Evolutionary conservation across 2,113 vertebrate species (phyloP), one percentile per base, ranked within the genome.

Genomic region (Amblyopsis rosae): DNA sequence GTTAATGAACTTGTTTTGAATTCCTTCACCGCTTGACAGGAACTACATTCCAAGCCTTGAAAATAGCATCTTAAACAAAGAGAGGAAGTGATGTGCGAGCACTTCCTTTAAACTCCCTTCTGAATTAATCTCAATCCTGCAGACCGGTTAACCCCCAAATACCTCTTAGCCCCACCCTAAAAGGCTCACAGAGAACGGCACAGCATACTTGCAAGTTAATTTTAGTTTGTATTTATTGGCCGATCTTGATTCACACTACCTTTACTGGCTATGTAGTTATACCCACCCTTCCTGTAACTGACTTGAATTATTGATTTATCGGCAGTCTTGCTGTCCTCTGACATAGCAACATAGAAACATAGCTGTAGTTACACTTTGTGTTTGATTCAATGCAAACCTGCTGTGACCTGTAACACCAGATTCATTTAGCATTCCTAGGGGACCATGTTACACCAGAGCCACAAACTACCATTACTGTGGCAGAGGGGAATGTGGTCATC

Each of bases 1-100:
- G 81, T 90, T 90, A 89, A 90, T 90, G 83, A 83, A 87, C 81
- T 92, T 93, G 90, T 92, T 93, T 91, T 90, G 90, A 91, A 91
- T 91, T 90, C 87, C 82, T 91, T 87, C 81, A 81, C 85, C 85
- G 79, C 82, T 80, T 49, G 77, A 87, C 88, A 89, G 90, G 90
- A 93, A 87, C 88, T 75, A 60, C 87, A 92, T 90, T 89, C 89
- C 87, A n/a, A 77, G 80, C 83, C 88, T 89, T 87, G 86, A 89
- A 92, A 89, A 91, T 88, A 90, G 87, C 62, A 65, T 73, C 81
- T 72, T 47, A 79, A 84, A 92, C 90, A 93, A 93, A 91, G 87
- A 83, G 50, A 73, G 91, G 90, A 92, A 89, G 87, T 92, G 89
- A 90, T 91, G 90, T 89, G 84, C 88, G 83, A 73, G 65, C 67